Base-by-base conservation (phyloP, 2,113 vertebrate species). In the Monopterus albus region DNA sequence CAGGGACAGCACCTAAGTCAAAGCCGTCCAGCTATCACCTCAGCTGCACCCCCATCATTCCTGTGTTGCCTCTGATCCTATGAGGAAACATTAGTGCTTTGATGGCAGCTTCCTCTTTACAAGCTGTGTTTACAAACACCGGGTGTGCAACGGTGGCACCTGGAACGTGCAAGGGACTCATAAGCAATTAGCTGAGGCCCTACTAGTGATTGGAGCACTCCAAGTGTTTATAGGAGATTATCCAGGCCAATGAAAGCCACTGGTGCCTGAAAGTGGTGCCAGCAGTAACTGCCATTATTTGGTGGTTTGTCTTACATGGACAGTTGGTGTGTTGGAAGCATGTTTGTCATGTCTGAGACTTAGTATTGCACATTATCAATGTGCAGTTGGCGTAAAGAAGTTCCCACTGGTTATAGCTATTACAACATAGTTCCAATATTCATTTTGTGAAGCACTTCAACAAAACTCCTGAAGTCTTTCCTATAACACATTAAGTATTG, bases 261-360 rank as follows among this genome's bases (percentile, higher is more conserved):
- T 91, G 78, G 89, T 89, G 89, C 90, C 90, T 92, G 87, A 91
- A 91, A 92, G 87, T 91, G 84, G 78, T 86, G 82, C 87, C 86
- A 79, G 72, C 72, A 66, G 83, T 89, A 84, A 90, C 87, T 72
- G 84, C 73, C 68, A 64, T 82, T 62, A 79, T 79, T 89, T 83
- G 75, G 33, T 68, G 70, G 52, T 84, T 82, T 63, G 62, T 82
- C 78, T 70, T 83, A 72, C 57, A 68, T 72, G 65, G 81, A 62
- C 81, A 87, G 75, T 79, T 82, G 79, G 81, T 78, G 72, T 60
- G 77, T 83, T 62, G 57, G 65, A 76, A 53, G 64, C 65, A 66
- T 70, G 75, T 80, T 86, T 85, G 80, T 80, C 74, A 76, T 57
- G 28, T 83, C 36, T 21, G 43, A 53, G 33, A 72, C 28, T 46